phyloP scores from a whole-genome alignment of 2,113 vertebrate genomes.

The Antennarius striatus region DNA sequence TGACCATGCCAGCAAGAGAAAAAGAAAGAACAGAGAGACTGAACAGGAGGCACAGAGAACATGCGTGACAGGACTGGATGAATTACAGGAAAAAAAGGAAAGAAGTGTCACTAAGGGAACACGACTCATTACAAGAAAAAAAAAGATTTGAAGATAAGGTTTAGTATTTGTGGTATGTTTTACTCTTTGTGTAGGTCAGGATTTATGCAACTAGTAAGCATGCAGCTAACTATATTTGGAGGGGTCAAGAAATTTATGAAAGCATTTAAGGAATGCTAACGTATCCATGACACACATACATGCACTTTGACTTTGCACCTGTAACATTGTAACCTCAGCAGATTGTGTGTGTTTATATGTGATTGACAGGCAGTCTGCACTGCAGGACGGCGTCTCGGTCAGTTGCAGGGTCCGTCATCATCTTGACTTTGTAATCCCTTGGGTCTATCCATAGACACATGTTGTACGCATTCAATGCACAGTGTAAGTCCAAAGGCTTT shows the following conservation, averaged over 20 bases:
- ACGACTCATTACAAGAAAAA: not conserved
- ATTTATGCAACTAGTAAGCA: slow-evolving; percentile 36
- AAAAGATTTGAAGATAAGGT: slow-evolving; percentile 21
- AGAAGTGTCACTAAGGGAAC: not conserved
- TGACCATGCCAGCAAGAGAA: slow-evolving; percentile 57
- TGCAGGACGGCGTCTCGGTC: too few relatives aligned
- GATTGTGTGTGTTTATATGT: slow-evolving; percentile 21
- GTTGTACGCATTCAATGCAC: slow-evolving; percentile 46
- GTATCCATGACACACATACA: slow-evolving; percentile 66
- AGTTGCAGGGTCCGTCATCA: not conserved
- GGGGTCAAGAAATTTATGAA: slow-evolving; percentile 56
- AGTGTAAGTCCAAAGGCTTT: slow-evolving; percentile 4
- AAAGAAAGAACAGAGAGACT: slow-evolving; percentile 65
- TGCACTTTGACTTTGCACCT: slow-evolving; percentile 72
- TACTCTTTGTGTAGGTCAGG: slow-evolving; percentile 7
- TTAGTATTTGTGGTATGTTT: slow-evolving; percentile 3
- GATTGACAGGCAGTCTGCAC: slow-evolving; percentile 10
- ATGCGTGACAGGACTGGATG: slow-evolving; percentile 22
- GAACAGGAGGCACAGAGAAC: slow-evolving; percentile 63
- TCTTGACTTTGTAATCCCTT: slow-evolving; percentile 41
- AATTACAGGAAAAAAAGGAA: slow-evolving; percentile 33
- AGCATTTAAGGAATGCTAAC: slow-evolving; percentile 66
- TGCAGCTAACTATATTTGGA: slow-evolving; percentile 68
- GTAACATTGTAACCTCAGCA: slow-evolving; percentile 69
- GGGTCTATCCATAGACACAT: slow-evolving; percentile 15